Evolutionary conservation across 2,888 invertebrate genomes (phyloP), one percentile per base, ranked within the genome.

Genomic region (Nomada goodeniana): DNA sequence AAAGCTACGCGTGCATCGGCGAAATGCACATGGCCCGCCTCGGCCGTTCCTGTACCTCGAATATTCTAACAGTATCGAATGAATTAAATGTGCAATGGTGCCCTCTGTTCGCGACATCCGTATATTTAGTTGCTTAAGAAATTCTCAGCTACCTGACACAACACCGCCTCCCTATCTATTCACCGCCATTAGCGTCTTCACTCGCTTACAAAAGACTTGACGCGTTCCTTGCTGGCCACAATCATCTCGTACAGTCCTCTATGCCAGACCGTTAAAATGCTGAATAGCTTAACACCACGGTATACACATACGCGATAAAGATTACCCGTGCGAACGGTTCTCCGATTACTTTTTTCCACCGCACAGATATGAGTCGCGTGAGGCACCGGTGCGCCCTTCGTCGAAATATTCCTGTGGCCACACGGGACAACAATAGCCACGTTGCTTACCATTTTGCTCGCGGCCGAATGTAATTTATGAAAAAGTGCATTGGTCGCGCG

Each of bases 391-490:
- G 65, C 64, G 26, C 76, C 10, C 52, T 3, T 10, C 18, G 15
- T 47, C 44, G 13, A 36, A 68, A 71, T 71, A 61, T 61, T 76
- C 36, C 3, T 68, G 53, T 42, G 68, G 68, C 61, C 9, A 10
- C 36, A 42, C 10, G 20, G 15, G 15, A 29, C 23, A 36, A 76
- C 29, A 60, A 52, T 23, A 15, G 3, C 23, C 9, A 10, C 23
- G 18, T 23, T 23, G 42, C 36, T 42, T 18, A 7, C 36, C 7
- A 2, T 10, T 15, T n/a, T 29, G 18, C 29, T 13, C 36, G 36
- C 2, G 18, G 50, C 13, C 36, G 55, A 50, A 61, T 26, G 60
- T 67, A 78, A 78, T 68, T 78, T 47, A 76, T 55, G 67, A 15
- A 50, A 78, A 68, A 67, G 52, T 20, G 44, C 15, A 26, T 44